Conservation (phyloP, 1,140 invertebrate genomes). For the Drosophila athabasca region DNA sequence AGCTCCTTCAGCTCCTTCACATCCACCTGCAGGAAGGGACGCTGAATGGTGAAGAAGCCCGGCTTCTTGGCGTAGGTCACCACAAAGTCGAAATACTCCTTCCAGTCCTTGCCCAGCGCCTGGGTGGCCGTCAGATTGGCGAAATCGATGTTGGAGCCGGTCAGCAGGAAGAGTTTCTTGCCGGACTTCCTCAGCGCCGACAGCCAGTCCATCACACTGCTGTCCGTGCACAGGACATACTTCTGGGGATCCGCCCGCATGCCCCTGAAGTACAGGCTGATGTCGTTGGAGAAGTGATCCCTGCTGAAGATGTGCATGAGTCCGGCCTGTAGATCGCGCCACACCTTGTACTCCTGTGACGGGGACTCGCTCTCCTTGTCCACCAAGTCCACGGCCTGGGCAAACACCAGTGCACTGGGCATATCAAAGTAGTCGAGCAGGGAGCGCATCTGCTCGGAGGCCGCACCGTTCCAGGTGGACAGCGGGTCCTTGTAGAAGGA, state of each 20-base stretch:
- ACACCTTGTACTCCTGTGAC: constrained; percentile 85
- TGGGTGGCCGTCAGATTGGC: constrained; percentile 87
- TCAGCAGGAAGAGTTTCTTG: constrained; percentile 89
- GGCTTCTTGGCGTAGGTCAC: constrained; percentile 91
- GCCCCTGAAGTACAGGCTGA: constrained; percentile 87
- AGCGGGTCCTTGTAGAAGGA: constrained; percentile 86
- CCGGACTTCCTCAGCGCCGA: constrained; percentile 84
- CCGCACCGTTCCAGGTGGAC: constrained; percentile 86
- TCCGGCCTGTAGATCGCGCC: constrained; percentile 87
- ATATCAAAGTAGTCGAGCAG: constrained; percentile 92
- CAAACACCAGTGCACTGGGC: constrained; percentile 88
- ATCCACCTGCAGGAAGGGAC: constrained; percentile 85
- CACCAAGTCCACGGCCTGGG: constrained; percentile 88
- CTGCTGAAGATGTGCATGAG: constrained; percentile 87
- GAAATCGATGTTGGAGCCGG: constrained; percentile 91
- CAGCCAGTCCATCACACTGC: constrained; percentile 87
- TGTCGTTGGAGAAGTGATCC: constrained; percentile 86
- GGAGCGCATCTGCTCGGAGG: constrained; percentile 86
- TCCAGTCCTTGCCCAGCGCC: constrained; percentile 89
- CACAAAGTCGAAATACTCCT: constrained; percentile 89
- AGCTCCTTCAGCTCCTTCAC: constrained; percentile 37
- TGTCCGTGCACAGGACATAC: constrained; percentile 87
- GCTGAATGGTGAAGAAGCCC: constrained; percentile 87
- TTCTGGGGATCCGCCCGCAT: constrained; percentile 87
- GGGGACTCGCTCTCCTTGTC: constrained; percentile 83